phyloP scores from a whole-genome alignment of 2,797 vertebrate genomes.

The Pipistrellus pipistrellus region DNA sequence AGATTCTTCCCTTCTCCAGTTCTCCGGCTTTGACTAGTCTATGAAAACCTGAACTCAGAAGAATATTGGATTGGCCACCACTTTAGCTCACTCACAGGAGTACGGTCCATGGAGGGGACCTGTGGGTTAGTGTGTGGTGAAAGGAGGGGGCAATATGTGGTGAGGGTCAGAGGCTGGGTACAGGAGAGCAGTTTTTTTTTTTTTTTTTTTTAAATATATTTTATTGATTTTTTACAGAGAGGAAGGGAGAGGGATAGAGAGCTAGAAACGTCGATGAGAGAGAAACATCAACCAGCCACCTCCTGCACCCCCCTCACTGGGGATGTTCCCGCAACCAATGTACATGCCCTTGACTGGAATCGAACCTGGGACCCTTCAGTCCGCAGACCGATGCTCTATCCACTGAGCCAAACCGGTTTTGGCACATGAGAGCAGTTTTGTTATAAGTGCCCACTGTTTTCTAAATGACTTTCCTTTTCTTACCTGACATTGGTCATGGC shows the following conservation, averaged over 20 bases:
- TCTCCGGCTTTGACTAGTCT: not conserved
- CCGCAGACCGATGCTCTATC: too few species aligned
- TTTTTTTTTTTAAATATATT: too few species aligned
- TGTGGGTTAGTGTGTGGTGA: not conserved
- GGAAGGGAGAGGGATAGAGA: too few species aligned
- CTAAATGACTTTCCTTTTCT: not conserved
- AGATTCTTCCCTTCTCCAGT: not conserved
- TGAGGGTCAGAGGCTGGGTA: not conserved
- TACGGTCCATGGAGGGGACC: not conserved
- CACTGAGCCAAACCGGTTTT: too few species aligned
- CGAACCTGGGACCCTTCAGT: too few species aligned
- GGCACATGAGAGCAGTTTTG: not conserved
- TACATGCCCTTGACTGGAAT: too few species aligned
- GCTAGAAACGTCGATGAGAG: too few species aligned
- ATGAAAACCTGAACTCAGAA: not conserved
- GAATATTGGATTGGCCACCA: not conserved
- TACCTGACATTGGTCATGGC: not conserved
- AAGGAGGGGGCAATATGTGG: not conserved
- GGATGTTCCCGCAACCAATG: too few species aligned
- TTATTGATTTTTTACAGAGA: too few species aligned
- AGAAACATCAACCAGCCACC: too few species aligned
- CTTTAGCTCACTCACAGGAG: not conserved
- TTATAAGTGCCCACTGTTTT: not conserved
- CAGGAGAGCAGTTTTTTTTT: too few species aligned
- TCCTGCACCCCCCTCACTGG: too few species aligned